phyloP scores from a whole-genome alignment of 2,113 vertebrate genomes.

The Cygnus atratus region DNA sequence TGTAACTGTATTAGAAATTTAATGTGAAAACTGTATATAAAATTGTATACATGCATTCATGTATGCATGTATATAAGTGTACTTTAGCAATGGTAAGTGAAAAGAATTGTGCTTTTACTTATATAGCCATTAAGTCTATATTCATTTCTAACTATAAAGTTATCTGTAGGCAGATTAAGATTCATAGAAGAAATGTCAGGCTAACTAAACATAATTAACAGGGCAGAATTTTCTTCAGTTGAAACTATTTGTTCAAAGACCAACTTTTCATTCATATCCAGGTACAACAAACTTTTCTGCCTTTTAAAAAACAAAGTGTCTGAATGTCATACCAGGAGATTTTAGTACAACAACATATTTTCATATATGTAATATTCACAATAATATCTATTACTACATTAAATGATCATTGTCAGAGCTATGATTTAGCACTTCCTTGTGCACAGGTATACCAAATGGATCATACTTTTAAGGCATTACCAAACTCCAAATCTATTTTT shows the following conservation, averaged over 20 bases:
- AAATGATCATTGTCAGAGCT: not conserved
- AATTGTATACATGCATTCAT: not conserved
- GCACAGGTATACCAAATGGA: not conserved
- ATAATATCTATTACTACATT: not conserved
- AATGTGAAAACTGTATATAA: not conserved
- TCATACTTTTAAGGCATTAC: not conserved
- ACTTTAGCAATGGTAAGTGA: not conserved
- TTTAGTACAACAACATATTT: not conserved
- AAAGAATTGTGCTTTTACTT: not conserved
- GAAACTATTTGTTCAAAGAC: not conserved
- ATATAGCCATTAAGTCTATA: not conserved
- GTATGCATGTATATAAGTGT: rapidly evolving
- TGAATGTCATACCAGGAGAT: not conserved
- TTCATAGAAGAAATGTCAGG: not conserved
- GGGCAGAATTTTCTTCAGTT: not conserved
- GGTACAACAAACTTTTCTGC: rapidly evolving
- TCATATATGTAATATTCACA: not conserved
- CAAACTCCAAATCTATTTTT: not conserved
- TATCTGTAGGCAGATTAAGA: not conserved
- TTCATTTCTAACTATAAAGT: not conserved
- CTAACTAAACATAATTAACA: not conserved
- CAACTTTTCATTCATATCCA: not conserved
- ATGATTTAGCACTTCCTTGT: not conserved
- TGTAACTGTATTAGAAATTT: not conserved
- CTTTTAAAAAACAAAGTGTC: not conserved